Percentiles rank a stretch among this genome's conserved stretches.
These are phyloP conservation scores for Gisinianus flammeolus DNA, from an alignment of 2,888 invertebrate species.

Conservation along the genomic window DNA sequence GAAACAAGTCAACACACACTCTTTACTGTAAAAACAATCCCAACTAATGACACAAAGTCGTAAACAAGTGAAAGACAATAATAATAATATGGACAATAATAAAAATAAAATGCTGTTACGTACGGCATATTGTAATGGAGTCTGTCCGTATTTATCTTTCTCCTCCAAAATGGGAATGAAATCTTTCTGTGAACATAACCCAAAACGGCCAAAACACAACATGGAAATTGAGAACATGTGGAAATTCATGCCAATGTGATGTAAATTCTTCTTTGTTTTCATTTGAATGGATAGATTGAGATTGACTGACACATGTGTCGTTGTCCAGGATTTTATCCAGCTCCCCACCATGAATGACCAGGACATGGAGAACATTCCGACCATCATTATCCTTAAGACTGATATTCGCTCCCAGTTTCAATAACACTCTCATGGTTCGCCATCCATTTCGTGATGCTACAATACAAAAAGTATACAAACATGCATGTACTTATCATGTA, in stretches of 20 bases:
- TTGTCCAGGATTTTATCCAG: conserved; percentile 77
- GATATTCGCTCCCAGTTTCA: conserved; percentile 77
- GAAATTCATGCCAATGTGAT: background rate
- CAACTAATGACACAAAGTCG: too few species aligned
- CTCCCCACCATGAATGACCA: conserved; percentile 83
- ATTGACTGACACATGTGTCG: conserved; percentile 40
- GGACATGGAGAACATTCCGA: conserved; percentile 84
- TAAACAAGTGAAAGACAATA: too few species aligned
- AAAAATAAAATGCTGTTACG: too few species aligned
- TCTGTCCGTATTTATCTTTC: conserved; percentile 43
- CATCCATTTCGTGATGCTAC: conserved; percentile 83
- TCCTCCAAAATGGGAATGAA: conserved; percentile 42
- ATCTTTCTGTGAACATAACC: conserved; percentile 39
- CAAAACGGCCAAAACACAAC: too few species aligned
- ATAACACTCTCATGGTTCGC: conserved; percentile 77
- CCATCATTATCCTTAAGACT: conserved; percentile 77
- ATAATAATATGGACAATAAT: too few species aligned
- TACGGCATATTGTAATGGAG: conserved; percentile 41
- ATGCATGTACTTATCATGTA: too few species aligned
- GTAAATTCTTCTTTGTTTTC: background rate
- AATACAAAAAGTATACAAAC: too few species aligned
- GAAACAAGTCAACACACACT: too few species aligned
- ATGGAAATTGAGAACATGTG: too few species aligned
- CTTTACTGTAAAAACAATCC: too few species aligned
- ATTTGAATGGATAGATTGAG: background rate